These are phyloP conservation scores for Tenrec ecaudatus DNA, from an alignment of 2,113 vertebrate species.

Conservation along the genomic window DNA sequence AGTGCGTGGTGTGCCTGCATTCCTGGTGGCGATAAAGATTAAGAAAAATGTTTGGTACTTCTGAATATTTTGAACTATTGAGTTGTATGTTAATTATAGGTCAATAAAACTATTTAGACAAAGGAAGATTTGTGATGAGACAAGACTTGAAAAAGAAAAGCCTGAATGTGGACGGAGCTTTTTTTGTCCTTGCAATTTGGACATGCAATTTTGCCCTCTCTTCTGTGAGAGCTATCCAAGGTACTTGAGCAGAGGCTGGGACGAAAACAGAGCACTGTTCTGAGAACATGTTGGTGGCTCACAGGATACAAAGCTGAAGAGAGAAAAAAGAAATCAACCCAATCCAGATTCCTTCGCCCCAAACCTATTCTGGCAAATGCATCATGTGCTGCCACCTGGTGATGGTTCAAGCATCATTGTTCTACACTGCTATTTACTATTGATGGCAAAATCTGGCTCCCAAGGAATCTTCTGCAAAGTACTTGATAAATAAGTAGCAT, in stretches of 20 bases:
- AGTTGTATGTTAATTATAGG: too few relatives aligned
- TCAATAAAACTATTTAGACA: too few relatives aligned
- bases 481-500: conserved; percentile 47
- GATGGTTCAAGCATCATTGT: conserved; percentile 57
- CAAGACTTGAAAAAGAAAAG: conserved; percentile 20
- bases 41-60: conserved; percentile 5
- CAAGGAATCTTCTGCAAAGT: background rate
- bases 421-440: conserved; percentile 23
- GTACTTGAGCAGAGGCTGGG: background rate
- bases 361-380: conserved; percentile 28
- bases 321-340: background rate
- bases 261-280: conserved; percentile 30
- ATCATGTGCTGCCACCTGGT: conserved; percentile 81
- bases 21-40: conserved; percentile 14
- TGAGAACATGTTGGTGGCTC: background rate
- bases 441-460: conserved; percentile 25
- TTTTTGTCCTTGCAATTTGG: background rate
- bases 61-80: too few relatives aligned
- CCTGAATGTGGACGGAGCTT: background rate
- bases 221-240: conserved; percentile 13
- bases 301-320: conserved; percentile 24
- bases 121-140: background rate
- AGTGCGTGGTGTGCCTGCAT: conserved; percentile 17
- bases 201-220: background rate
- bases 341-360: background rate